Percentiles rank a stretch among this genome's conserved stretches.
phyloP scores from a whole-genome alignment of 2,888 invertebrate genomes.

The Phania funesta region DNA sequence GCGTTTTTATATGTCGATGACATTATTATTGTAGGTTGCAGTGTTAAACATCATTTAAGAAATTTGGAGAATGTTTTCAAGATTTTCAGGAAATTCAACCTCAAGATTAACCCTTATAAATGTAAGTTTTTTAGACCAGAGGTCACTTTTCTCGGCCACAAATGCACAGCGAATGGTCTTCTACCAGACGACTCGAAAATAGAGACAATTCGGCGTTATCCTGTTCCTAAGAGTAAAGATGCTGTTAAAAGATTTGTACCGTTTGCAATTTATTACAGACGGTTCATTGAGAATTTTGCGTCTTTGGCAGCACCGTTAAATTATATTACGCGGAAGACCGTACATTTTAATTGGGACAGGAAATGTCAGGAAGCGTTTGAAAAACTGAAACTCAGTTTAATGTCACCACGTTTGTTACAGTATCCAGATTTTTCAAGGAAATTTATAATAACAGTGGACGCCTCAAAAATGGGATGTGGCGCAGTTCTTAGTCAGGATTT shows the following conservation, averaged over 20 bases:
- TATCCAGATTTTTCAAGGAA: neutral
- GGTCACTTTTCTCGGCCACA: neutral
- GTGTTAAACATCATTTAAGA: too few species aligned
- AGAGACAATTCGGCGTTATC: neutral
- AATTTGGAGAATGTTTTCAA: too few species aligned
- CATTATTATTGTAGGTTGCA: too few species aligned
- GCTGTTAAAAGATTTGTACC: neutral
- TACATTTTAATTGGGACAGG: neutral
- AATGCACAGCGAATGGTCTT: neutral
- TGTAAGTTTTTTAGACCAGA: too few species aligned
- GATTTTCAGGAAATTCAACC: too few species aligned
- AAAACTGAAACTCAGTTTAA: neutral
- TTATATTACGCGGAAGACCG: neutral
- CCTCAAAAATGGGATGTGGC: too few species aligned
- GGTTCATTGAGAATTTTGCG: neutral
- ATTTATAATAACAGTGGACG: neutral
- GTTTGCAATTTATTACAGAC: neutral
- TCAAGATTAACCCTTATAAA: too few species aligned
- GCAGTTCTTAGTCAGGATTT: too few species aligned
- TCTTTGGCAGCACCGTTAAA: neutral
- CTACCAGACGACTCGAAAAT: neutral
- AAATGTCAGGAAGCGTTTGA: too few species aligned
- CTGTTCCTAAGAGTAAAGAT: neutral
- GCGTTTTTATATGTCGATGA: too few species aligned
- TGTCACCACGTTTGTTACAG: neutral